Percentiles rank a stretch among this genome's conserved stretches.
Conservation (phyloP, 2,113 vertebrate species). For the Chunga burmeisteri region DNA sequence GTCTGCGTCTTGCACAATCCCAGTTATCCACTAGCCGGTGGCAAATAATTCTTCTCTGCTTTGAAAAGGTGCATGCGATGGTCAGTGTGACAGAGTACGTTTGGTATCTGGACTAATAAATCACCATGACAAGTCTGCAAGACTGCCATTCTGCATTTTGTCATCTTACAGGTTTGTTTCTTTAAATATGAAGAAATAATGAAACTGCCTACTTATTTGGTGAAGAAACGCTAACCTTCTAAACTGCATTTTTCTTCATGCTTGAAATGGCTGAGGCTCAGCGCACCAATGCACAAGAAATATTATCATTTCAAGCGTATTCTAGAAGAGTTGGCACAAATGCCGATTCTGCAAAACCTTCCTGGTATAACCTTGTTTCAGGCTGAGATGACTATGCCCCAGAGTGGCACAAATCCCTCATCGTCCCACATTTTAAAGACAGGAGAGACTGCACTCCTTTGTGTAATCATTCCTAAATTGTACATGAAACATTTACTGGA, state of each 20-base stretch:
- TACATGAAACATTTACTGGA: background rate
- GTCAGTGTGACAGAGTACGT: background rate
- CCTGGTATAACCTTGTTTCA: background rate
- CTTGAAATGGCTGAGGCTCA: background rate
- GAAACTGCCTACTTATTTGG: background rate
- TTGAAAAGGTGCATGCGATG: background rate
- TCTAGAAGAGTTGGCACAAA: constrained; percentile 33
- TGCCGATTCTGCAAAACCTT: constrained; percentile 27
- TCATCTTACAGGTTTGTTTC: background rate
- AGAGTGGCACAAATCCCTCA: constrained; percentile 38
- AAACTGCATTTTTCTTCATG: background rate
- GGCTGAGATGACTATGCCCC: background rate
- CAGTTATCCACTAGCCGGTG: background rate
- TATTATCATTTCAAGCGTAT: background rate
- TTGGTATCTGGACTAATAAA: background rate
- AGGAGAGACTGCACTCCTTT: background rate
- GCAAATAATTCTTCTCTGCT: background rate
- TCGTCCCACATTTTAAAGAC: constrained; percentile 37
- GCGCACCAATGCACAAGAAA: background rate
- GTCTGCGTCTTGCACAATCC: background rate
- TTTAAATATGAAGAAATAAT: background rate
- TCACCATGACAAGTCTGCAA: background rate
- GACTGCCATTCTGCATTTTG: constrained; percentile 33
- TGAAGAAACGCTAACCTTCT: constrained; percentile 6
- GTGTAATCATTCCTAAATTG: background rate